phyloP scores from a whole-genome alignment of 2,113 vertebrate genomes.

The Salvelinus namaycush region DNA sequence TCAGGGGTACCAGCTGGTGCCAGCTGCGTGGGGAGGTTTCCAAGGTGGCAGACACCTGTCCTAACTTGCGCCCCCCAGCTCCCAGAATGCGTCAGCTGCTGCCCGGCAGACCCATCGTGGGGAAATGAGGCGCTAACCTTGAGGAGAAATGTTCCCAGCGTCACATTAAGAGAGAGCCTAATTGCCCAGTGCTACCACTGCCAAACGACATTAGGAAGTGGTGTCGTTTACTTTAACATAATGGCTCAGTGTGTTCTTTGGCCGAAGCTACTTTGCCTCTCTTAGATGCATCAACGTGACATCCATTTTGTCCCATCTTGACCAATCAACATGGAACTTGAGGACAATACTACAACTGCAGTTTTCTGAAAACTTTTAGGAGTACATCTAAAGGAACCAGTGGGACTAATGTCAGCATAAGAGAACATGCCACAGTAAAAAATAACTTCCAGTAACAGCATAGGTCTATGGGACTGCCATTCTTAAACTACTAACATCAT shows the following conservation, averaged over 20 bases:
- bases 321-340: slow-evolving; percentile 55
- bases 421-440: slow-evolving; percentile 23
- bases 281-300: slow-evolving; percentile 64
- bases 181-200: slow-evolving; percentile 73
- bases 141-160: slow-evolving; percentile 78
- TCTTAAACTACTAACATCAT: slow-evolving; percentile 59
- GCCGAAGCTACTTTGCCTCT: slow-evolving; percentile 71
- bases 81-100: slow-evolving; percentile 77
- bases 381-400: slow-evolving; percentile 14
- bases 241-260: slow-evolving; percentile 78
- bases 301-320: slow-evolving; percentile 64
- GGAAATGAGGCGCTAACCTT: slow-evolving; percentile 80
- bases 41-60: slow-evolving; percentile 79
- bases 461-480: slow-evolving; percentile 49
- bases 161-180: slow-evolving; percentile 77
- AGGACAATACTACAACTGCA: slow-evolving; percentile 55
- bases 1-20: slow-evolving; percentile 78
- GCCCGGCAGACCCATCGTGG: slow-evolving; percentile 76
- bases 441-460: slow-evolving; percentile 55
- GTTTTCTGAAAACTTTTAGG: slow-evolving; percentile 57
- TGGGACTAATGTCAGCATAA: slow-evolving; percentile 18
- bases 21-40: slow-evolving; percentile 76
- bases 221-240: slow-evolving; percentile 80
- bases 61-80: slow-evolving; percentile 73
- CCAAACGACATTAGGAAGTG: slow-evolving; percentile 78